phyloP scores from a whole-genome alignment of 1,140 invertebrate genomes.

The Nixonia krombeini region DNA sequence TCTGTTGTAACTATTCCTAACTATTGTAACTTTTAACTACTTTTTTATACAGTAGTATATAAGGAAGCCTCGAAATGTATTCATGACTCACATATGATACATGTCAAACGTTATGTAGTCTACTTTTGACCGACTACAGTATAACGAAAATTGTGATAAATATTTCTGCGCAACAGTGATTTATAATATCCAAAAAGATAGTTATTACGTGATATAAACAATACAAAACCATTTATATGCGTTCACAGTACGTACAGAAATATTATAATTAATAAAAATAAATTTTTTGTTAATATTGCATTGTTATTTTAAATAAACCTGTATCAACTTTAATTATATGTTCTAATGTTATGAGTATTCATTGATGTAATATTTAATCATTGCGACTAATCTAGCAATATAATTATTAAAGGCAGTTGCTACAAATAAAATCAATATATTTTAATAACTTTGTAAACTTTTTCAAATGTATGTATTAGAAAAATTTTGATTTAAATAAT shows the following conservation, averaged over 20 bases:
- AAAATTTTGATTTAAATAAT: too few species aligned
- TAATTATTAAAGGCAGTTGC: too few species aligned
- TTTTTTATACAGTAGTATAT: conserved; percentile 16
- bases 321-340: too few species aligned
- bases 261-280: conserved; percentile 20
- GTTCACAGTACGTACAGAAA: conserved; percentile 20
- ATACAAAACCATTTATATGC: conserved; percentile 22
- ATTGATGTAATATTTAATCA: too few species aligned
- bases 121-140: conserved; percentile 18
- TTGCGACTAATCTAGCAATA: too few species aligned
- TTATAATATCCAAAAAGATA: conserved; percentile 37
- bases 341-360: too few species aligned
- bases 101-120: conserved; percentile 29
- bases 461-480: too few species aligned
- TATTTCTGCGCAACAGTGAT: conserved; percentile 38
- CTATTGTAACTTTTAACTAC: background rate
- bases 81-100: conserved; percentile 20
- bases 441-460: too few species aligned
- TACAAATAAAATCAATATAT: too few species aligned
- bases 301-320: too few species aligned
- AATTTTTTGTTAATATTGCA: conserved; percentile 17
- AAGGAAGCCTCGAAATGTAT: conserved; percentile 21
- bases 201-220: conserved; percentile 28
- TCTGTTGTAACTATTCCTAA: too few species aligned
- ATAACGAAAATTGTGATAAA: conserved; percentile 48